Conservation (phyloP, 2,113 vertebrate genomes). For the Rhombomys opimus region DNA sequence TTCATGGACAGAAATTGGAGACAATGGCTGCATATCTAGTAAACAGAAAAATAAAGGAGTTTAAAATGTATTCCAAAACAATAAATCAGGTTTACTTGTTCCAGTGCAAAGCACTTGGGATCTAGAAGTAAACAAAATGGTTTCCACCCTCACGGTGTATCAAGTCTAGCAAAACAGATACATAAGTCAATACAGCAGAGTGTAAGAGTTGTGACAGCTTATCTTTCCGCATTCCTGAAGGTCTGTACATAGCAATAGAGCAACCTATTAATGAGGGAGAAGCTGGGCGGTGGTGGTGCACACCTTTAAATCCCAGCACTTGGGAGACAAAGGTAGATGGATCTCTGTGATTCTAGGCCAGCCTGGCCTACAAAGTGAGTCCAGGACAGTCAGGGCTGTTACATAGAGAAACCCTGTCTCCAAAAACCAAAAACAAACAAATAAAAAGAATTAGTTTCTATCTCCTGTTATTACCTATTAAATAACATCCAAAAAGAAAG, state of each 20-base stretch:
- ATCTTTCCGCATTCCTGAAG: slow-evolving; percentile 23
- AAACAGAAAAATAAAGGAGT: slow-evolving; percentile 56
- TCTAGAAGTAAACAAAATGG: slow-evolving; percentile 8
- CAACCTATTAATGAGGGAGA: slow-evolving; percentile 34
- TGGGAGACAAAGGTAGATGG: too few species aligned
- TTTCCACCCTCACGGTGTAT: neutral
- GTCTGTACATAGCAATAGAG: neutral
- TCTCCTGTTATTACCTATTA: neutral
- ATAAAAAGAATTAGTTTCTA: neutral
- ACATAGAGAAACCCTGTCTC: too few species aligned
- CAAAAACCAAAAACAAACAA: too few species aligned
- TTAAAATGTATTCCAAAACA: slow-evolving; percentile 39
- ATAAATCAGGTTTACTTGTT: slow-evolving; percentile 12
- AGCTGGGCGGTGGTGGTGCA: neutral
- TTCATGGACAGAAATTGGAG: slow-evolving; percentile 94
- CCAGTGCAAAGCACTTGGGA: neutral
- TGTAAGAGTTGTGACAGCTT: slow-evolving; percentile 12
- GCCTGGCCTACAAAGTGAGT: too few species aligned
- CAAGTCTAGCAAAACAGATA: neutral
- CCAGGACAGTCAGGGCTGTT: too few species aligned
- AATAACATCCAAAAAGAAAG: slow-evolving; percentile 15
- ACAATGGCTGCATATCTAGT: slow-evolving; percentile 90
- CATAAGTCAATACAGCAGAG: slow-evolving; percentile 40
- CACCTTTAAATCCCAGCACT: too few species aligned
- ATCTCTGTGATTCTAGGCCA: too few species aligned